Conservation (phyloP, 2,888 invertebrate genomes). For the Balanococcus diminutus region DNA sequence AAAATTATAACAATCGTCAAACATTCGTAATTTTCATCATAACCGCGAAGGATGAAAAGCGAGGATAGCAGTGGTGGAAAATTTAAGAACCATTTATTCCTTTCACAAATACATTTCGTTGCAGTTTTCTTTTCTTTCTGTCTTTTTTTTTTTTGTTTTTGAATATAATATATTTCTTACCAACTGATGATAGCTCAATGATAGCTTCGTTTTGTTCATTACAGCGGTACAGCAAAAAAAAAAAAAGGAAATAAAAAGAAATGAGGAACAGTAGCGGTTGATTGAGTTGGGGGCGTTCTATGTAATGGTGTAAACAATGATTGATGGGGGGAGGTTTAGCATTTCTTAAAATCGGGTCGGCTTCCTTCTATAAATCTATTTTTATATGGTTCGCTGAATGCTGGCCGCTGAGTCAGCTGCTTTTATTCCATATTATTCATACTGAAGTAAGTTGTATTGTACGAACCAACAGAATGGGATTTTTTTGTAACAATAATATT, state of each 20-base stretch:
- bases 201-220: constrained; percentile 9
- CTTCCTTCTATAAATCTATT: constrained; percentile 47
- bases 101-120: background rate
- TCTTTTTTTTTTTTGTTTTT: background rate
- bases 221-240: background rate
- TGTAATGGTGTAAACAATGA: constrained; percentile 35
- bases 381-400: constrained; percentile 50
- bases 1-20: background rate
- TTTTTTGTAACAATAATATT: constrained; percentile 29
- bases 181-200: background rate
- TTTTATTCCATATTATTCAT: constrained; percentile 27
- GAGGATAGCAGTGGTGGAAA: background rate
- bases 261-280: constrained; percentile 22
- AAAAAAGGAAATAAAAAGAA: constrained; percentile 45
- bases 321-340: constrained; percentile 53
- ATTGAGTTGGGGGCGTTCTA: constrained; percentile 49
- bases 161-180: background rate
- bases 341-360: constrained; percentile 42
- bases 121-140: background rate
- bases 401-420: constrained; percentile 47
- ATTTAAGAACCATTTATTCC: constrained; percentile 31
- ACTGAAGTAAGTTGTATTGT: background rate
- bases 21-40: background rate
- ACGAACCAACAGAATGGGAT: background rate
- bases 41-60: background rate